Conservation (phyloP, 2,888 invertebrate species). For the Tenthredo livida region DNA sequence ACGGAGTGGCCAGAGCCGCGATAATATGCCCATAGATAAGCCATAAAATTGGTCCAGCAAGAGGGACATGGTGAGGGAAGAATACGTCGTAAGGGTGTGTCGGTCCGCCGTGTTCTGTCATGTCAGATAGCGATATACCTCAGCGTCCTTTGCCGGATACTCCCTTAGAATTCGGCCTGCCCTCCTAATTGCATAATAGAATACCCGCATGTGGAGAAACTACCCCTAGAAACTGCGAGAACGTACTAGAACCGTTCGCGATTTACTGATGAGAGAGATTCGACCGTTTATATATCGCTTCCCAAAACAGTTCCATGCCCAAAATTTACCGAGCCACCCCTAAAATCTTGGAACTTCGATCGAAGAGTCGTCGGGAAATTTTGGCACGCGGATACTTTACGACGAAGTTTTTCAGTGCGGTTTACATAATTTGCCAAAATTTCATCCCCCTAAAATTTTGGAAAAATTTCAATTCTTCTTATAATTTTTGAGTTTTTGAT, state of each 20-base stretch:
- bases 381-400: background rate
- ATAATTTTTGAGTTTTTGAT: too few species aligned
- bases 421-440: background rate
- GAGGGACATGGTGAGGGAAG: background rate
- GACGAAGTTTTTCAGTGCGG: background rate
- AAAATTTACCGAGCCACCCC: background rate
- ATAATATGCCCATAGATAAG: constrained; percentile 41
- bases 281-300: background rate
- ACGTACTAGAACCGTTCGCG: constrained; percentile 13
- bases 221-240: constrained; percentile 25
- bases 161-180: constrained; percentile 73
- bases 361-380: background rate
- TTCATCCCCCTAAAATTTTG: background rate
- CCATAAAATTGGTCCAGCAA: constrained; percentile 17
- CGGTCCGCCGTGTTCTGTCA: constrained; percentile 77
- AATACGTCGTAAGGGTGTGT: constrained; percentile 78
- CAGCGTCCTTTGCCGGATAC: constrained; percentile 60
- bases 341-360: background rate
- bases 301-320: background rate
- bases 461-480: background rate
- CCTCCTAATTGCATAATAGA: constrained; percentile 77
- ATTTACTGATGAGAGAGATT: constrained; percentile 16
- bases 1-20: background rate
- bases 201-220: constrained; percentile 71
- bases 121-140: constrained; percentile 77